Evolutionary conservation across 2,113 vertebrate genomes (phyloP).

Genomic region (Amblyopsis rosae): DNA sequence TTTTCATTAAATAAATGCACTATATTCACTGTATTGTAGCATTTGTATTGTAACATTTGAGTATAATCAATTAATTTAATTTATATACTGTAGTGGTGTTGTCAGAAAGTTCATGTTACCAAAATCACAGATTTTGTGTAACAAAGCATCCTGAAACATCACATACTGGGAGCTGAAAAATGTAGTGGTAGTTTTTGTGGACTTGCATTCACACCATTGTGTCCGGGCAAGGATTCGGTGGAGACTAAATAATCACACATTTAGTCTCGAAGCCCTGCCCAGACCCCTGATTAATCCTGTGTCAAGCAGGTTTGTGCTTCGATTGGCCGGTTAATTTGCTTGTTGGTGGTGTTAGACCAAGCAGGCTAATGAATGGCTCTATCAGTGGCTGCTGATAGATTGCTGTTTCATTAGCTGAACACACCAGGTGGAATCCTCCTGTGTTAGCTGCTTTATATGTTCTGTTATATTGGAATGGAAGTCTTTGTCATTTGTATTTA

Average conservation of each 20-base stretch:
- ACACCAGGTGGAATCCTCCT: constrained; percentile 31
- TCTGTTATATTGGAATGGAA: constrained; percentile 69
- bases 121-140: no score
- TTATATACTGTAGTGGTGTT: no score
- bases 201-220: not conserved
- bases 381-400: constrained; percentile 43
- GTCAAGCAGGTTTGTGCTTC: constrained; percentile 16
- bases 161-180: no score
- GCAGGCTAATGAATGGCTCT: constrained; percentile 51
- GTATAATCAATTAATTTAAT: no score
- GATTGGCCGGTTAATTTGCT: constrained; percentile 44
- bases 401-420: constrained; percentile 43
- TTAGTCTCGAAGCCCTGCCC: constrained; percentile 19
- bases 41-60: no score
- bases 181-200: not conserved
- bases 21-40: no score
- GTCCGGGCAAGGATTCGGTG: constrained; percentile 9
- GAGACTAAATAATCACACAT: not conserved
- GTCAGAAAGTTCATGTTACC: no score
- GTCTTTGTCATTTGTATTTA: constrained; percentile 77
- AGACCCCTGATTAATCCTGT: constrained; percentile 33
- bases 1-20: no score
- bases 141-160: no score
- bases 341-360: constrained; percentile 19
- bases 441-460: constrained; percentile 56